Percentiles rank a stretch among this genome's conserved stretches.
Conservation (phyloP, 2,113 vertebrate species). For the Loxodonta africana region DNA sequence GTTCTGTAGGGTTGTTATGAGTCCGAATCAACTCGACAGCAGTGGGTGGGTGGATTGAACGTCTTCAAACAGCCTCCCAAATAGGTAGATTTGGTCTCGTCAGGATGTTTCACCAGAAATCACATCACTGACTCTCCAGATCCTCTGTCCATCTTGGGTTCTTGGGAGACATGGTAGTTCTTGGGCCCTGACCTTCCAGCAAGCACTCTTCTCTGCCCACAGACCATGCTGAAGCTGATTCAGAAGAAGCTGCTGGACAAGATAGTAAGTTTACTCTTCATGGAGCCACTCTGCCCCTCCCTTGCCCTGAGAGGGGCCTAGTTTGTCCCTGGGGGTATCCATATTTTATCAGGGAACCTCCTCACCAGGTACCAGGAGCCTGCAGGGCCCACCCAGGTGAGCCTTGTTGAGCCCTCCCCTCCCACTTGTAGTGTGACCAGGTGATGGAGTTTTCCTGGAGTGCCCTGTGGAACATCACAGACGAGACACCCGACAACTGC, state of each 20-base stretch:
- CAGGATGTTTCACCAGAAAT: neutral
- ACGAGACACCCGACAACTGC: conserved; percentile 98
- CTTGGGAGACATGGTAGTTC: neutral
- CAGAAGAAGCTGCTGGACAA: conserved; percentile 97
- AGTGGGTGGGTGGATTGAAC: neutral
- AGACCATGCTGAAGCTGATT: conserved; percentile 99
- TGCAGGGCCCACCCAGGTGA: accelerated
- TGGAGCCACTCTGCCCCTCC: neutral
- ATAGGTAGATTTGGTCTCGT: neutral
- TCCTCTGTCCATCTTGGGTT: neutral
- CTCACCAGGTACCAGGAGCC: neutral
- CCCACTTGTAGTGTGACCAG: conserved; percentile 94
- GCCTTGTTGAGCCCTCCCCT: neutral
- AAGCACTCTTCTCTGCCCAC: conserved; percentile 68
- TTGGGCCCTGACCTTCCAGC: neutral
- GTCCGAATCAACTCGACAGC: no score
- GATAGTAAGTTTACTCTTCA: conserved; percentile 90
- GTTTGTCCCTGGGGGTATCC: neutral
- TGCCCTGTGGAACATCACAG: conserved; percentile 99
- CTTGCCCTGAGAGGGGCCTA: neutral
- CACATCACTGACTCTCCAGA: neutral
- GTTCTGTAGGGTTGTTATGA: no score
- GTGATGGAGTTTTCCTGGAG: conserved; percentile 99
- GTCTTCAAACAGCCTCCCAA: neutral
- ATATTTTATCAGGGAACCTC: neutral